phyloP scores from a whole-genome alignment of 64 coral and sea anemone species.

The Acropora yongei region DNA sequence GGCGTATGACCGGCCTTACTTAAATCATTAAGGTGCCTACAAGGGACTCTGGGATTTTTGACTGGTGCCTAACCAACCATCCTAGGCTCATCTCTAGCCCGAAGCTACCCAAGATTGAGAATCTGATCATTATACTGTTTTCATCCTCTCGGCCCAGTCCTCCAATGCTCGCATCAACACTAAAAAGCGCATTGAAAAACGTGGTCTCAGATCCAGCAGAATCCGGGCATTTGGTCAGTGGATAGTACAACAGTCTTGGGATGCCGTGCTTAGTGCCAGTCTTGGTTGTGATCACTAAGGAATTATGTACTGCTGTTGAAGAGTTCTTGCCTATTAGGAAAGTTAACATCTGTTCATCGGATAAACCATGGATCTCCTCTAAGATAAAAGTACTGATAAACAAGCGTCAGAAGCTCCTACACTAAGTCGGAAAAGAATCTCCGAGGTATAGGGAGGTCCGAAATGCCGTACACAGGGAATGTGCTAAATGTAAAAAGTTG shows the following conservation, averaged over 20 bases:
- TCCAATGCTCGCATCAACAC: not conserved
- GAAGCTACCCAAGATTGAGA: conserved; percentile 32
- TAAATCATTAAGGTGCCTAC: conserved; percentile 45
- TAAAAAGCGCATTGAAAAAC: not conserved
- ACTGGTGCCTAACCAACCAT: conserved; percentile 51
- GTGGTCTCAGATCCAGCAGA: not conserved
- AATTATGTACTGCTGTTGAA: no score
- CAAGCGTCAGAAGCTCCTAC: no score
- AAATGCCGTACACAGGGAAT: no score
- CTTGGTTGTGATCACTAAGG: not conserved
- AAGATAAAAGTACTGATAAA: no score
- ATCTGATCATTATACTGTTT: conserved; percentile 39
- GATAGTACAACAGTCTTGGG: not conserved
- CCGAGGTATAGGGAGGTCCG: no score
- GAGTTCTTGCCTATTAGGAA: no score
- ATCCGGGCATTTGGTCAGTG: not conserved
- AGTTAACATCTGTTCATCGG: no score
- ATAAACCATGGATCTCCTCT: no score
- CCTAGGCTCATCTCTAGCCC: conserved; percentile 26
- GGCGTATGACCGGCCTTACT: conserved; percentile 2
- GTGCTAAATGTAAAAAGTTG: no score
- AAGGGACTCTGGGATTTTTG: conserved; percentile 28
- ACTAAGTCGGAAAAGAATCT: no score
- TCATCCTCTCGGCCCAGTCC: not conserved
- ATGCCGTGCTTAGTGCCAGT: not conserved